Base-by-base conservation (phyloP, 2,888 invertebrate genomes). In the Cantharis flavilabris region DNA sequence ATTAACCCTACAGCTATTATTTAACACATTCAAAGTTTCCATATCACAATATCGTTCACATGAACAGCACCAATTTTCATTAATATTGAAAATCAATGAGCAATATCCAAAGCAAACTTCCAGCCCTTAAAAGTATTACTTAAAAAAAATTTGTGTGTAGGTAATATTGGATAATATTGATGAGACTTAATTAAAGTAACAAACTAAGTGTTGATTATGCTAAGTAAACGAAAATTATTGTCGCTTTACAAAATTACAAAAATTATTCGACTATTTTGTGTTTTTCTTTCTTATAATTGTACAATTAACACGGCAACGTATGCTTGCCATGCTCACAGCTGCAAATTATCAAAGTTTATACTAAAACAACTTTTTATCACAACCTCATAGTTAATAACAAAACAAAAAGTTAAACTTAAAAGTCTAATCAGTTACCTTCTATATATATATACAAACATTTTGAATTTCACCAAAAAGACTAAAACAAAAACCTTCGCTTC, bases 11-110 rank as follows among this genome's bases (percentile, higher is more conserved):
- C 69, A 74, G 64, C 72, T 73, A 71, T 33, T 70, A 71, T 70
- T 74, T 81, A 82, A 80, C 82, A 82, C 84, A 84, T 77, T 76
- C 79, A 79, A 73, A 80, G 78, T 84, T 84, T 85, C 85, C 85
- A 85, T 86, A 86, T 86, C 81, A 81, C 81, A 81, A 77, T 79
- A 80, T 81, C 80, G 79, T 81, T 81, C 77, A 77, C 79, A 79
- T 75, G 73, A 77, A 77, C 79, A 79, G 79, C 79, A 79, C 79
- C 79, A 79, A 76, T 77, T 79, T 75, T 77, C 72, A 71, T 77
- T 77, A 72, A 74, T 79, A 70, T 72, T 70, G 71, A 76, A 79
- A 79, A 75, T 77, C 75, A 77, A 76, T 77, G 73, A 75, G 75
- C 72, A 79, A 79, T 72, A 70, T 76, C 71, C 73, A 70, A 78